A percentile compares a stretch with the other conserved stretches of the same genome.
phyloP scores from a whole-genome alignment of 1,140 invertebrate species.

The Globodera rostochiensis region DNA sequence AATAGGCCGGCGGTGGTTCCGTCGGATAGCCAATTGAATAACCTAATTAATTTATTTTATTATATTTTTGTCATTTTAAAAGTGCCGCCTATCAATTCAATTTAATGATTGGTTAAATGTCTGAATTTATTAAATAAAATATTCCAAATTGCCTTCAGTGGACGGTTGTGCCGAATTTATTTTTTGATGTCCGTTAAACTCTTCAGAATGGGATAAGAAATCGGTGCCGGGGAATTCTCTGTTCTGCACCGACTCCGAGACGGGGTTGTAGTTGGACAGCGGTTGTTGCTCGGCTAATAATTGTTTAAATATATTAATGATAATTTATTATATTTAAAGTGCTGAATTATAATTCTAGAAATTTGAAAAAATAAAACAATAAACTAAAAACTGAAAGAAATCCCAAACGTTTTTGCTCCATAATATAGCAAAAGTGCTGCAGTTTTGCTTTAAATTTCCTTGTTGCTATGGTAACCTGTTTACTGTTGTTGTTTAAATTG shows the following conservation, averaged over 20 bases:
- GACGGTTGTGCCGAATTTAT: neutral
- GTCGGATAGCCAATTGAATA: conserved; percentile 3
- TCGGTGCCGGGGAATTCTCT: conserved; percentile 6
- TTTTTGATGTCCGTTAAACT: neutral
- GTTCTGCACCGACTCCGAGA: conserved; percentile 24
- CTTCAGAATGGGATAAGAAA: conserved; percentile 2
- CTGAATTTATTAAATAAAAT: neutral
- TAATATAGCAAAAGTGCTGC: neutral
- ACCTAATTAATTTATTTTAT: neutral
- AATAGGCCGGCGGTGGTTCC: conserved; percentile 9
- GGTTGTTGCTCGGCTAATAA: neutral
- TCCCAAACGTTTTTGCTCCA: neutral
- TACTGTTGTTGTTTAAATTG: neutral
- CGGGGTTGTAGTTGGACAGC: neutral
- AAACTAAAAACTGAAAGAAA: too few species aligned
- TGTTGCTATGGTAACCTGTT: neutral
- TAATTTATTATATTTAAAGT: neutral
- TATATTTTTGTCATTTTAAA: too few species aligned
- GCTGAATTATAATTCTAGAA: neutral
- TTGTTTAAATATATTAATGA: conserved; percentile 6
- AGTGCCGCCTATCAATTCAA: too few species aligned
- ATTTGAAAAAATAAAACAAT: too few species aligned
- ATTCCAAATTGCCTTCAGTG: neutral
- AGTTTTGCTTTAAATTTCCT: neutral
- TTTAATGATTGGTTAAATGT: neutral